Percentiles rank a stretch among this genome's conserved stretches.
Conservation (phyloP, 2,113 vertebrate species). For the Neogale vison region DNA sequence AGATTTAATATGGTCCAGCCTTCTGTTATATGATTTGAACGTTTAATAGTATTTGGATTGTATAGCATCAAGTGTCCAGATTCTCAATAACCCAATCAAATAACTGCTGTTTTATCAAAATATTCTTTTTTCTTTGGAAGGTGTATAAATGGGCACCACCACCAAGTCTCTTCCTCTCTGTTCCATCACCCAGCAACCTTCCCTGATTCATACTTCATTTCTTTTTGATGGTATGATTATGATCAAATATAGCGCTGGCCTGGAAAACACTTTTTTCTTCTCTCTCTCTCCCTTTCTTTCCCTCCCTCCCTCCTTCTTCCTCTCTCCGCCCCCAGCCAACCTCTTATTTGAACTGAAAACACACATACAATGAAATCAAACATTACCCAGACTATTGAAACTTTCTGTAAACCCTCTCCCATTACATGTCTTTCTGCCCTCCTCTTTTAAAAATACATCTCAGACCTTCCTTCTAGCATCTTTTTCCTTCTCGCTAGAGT, state of each 20-base stretch:
- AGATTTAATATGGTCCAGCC: not conserved
- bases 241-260: not conserved
- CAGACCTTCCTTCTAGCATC: not conserved
- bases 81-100: not conserved
- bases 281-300: not conserved
- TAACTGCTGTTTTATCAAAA: not conserved
- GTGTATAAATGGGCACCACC: not conserved
- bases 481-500: not conserved
- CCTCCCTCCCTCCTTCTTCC: not conserved
- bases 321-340: not conserved
- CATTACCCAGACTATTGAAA: not conserved
- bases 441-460: not conserved
- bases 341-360: not conserved
- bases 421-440: not conserved
- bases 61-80: not conserved
- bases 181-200: not conserved
- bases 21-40: not conserved
- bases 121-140: not conserved
- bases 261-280: not conserved
- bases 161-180: not conserved
- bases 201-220: not conserved
- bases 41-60: not conserved
- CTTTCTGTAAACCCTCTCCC: not conserved
- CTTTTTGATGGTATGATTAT: not conserved
- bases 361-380: not conserved